phyloP scores from a whole-genome alignment of 2,888 invertebrate genomes.

The Cerceris rybyensis region DNA sequence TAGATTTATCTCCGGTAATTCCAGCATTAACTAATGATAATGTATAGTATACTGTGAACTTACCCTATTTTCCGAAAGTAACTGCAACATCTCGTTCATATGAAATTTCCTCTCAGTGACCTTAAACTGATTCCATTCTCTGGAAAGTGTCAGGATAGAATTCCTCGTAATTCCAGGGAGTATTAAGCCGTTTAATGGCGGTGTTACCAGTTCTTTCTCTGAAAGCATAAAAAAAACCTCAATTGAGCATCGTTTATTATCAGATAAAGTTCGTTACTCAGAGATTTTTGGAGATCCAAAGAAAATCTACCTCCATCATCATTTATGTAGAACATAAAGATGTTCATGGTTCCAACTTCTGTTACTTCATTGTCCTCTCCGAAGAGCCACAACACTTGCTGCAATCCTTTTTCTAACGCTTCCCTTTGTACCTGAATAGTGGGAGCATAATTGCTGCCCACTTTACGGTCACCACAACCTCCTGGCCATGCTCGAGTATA shows the following conservation, averaged over 20 bases:
- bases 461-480: conserved; percentile 96
- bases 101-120: conserved; percentile 91
- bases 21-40: not conserved
- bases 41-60: conserved; percentile 72
- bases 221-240: conserved; percentile 57
- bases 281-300: not conserved
- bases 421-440: conserved; percentile 93
- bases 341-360: conserved; percentile 99
- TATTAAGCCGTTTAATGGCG: conserved; percentile 96
- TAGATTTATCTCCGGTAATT: no score
- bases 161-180: conserved; percentile 96
- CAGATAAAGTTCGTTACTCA: not conserved
- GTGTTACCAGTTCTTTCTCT: conserved; percentile 96
- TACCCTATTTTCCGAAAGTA: conserved; percentile 92
- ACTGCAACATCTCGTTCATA: conserved; percentile 90
- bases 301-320: conserved; percentile 86
- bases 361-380: conserved; percentile 96
- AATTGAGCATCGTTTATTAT: not conserved
- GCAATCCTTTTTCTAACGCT: conserved; percentile 89
- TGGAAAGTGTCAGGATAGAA: conserved; percentile 91
- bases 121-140: conserved; percentile 93
- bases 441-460: conserved; percentile 96
- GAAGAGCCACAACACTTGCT: conserved; percentile 98
- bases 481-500: conserved; percentile 95
- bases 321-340: conserved; percentile 94